A percentile compares a stretch with the other conserved stretches of the same genome.
These are phyloP conservation scores for Heliothis subflexa DNA, from an alignment of 1,140 invertebrate species.

Conservation along the genomic window DNA sequence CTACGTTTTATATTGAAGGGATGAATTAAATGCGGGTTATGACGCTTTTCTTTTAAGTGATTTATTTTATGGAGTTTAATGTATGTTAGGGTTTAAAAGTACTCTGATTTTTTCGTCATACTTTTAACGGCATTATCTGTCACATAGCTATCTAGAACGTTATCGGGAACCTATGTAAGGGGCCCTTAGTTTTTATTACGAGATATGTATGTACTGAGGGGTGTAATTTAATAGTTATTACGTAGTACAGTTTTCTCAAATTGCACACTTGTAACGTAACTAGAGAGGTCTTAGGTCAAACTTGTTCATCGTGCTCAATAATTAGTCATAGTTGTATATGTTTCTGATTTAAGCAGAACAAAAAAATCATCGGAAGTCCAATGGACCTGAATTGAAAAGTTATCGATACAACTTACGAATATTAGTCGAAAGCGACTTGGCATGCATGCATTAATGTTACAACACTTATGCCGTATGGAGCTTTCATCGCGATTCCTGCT, in stretches of 20 bases:
- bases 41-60: neutral
- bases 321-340: neutral
- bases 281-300: no score
- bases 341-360: neutral
- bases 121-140: no score
- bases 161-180: no score
- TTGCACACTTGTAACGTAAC: no score
- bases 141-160: no score
- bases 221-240: no score
- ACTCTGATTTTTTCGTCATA: neutral
- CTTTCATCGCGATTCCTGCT: neutral
- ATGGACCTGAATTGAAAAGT: neutral
- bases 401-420: neutral
- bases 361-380: neutral
- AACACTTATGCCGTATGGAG: slow-evolving; percentile 8
- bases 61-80: slow-evolving; percentile 7
- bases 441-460: slow-evolving; percentile 16
- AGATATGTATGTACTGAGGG: no score
- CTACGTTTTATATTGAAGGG: slow-evolving; percentile 36
- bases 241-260: no score
- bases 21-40: slow-evolving; percentile 22
- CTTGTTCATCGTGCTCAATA: neutral
- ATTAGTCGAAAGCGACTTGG: slow-evolving; percentile 3
- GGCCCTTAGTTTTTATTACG: no score
- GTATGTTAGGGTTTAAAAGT: neutral